Base-by-base conservation (phyloP, 2,797 vertebrate genomes). In the Coccyzus lansbergi region DNA sequence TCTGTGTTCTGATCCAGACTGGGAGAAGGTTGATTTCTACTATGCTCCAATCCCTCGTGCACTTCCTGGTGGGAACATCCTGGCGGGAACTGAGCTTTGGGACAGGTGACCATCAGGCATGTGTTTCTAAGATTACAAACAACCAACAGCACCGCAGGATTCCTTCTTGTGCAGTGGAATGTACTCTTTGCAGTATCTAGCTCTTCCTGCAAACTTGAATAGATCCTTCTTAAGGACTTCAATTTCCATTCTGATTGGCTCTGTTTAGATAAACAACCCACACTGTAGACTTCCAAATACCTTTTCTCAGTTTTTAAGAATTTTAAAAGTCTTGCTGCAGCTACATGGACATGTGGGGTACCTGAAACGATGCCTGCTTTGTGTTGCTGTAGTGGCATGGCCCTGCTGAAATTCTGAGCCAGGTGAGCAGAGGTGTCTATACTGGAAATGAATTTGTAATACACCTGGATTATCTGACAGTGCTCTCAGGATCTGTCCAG, bases 271-370 rank as follows among this genome's bases (percentile, higher is more conserved):
- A 22, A 65, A 33, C 81, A 55, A 20, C 16, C 20, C 16, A 14
- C 8, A 19, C 31, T 20, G 10, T 8, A 12, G 42, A 6, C 9
- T 67, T 72, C 56, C 44, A 67, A 49, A 22, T 24, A 34, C 28
- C 31, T 36, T 34, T 62, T 20, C 49, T 29, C 24, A 31, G 7
- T 44, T 46, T 28, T 19, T 13, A 34, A 72, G 11, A 52, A 17
- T 40, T 71, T 65, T 9, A 48, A 8, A 25, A 40, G 21, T 19
- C 29, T 56, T 40, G 22, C 34, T 51, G n/a, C 15, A 55, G 36
- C n/a, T 67, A 29, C 3, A 1, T 11, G 33, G 22, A 55, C 10
- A 15, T 0, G 0, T 4, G 8, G n/a, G 17, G 16, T 59, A 11
- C 9, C 20, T 19, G 29, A 17, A 38, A 48, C 22, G 48, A 28